Conservation (phyloP, 2,113 vertebrate species). For the Pituophis catenifer region DNA sequence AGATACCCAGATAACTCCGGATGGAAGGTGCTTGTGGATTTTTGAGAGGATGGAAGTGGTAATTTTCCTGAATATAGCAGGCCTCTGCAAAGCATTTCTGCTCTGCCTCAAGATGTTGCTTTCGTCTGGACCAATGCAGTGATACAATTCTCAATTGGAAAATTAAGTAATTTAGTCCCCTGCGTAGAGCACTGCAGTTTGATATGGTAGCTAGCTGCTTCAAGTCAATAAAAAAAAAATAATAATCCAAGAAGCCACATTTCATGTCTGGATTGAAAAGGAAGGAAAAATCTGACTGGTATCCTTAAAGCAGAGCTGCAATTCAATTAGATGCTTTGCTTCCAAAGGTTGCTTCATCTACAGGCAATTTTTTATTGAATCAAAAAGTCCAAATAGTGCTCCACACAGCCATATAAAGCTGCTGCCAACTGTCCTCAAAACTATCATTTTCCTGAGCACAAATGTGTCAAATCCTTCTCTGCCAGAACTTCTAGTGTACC, state of each 20-base stretch:
- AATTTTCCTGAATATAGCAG: neutral
- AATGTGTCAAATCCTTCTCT: neutral
- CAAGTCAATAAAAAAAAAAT: neutral
- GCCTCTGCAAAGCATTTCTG: neutral
- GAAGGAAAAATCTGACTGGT: neutral
- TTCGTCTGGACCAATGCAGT: neutral
- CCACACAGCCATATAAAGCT: neutral
- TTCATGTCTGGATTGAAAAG: neutral
- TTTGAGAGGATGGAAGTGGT: neutral
- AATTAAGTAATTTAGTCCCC: neutral
- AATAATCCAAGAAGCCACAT: neutral
- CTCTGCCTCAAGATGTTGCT: neutral
- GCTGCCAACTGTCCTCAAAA: neutral
- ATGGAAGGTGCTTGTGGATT: neutral
- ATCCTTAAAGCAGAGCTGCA: neutral
- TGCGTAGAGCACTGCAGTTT: neutral
- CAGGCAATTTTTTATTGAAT: neutral
- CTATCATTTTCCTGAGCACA: neutral
- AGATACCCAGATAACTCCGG: neutral
- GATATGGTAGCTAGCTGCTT: neutral
- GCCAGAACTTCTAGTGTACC: neutral
- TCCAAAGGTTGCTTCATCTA: neutral
- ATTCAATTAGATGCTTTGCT: neutral
- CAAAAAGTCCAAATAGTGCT: neutral
- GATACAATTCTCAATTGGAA: neutral